Conservation (phyloP, 2,797 vertebrate genomes). For the Urophycis tenuis region DNA sequence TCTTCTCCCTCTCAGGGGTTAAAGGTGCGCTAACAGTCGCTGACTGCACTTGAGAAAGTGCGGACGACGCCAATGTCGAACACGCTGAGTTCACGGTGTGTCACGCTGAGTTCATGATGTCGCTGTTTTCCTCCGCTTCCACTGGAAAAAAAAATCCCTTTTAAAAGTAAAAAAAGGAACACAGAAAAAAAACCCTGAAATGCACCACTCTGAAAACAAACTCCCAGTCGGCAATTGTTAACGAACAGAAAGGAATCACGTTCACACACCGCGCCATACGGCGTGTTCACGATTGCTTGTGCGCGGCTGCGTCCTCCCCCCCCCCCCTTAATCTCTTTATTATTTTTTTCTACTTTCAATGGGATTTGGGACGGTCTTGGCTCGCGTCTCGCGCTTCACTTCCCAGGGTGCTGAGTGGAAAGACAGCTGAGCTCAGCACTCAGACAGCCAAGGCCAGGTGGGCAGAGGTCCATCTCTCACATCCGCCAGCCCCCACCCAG, state of each 20-base stretch:
- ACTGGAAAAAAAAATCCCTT: not conserved
- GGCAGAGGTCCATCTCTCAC: conserved; percentile 27
- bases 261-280: not conserved
- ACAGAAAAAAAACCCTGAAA: not conserved
- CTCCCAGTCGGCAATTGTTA: not conserved
- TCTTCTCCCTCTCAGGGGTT: not conserved
- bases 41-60: not conserved
- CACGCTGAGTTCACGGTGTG: conserved; percentile 6
- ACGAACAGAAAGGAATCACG: not conserved
- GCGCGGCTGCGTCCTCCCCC: too few relatives aligned
- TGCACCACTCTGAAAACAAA: not conserved
- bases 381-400: conserved; percentile 10
- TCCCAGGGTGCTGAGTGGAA: not conserved
- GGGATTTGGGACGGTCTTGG: not conserved
- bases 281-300: not conserved
- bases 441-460: conserved; percentile 30
- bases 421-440: conserved; percentile 28
- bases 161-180: not conserved
- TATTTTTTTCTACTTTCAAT: conserved; percentile 2
- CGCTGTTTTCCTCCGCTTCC: not conserved
- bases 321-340: conserved; percentile 1
- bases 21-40: not conserved
- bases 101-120: conserved; percentile 2
- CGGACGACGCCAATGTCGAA: not conserved
- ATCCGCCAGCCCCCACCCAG: conserved; percentile 31